Base-by-base conservation (phyloP, 1,140 invertebrate genomes). In the Aphelinus atriplicis region DNA sequence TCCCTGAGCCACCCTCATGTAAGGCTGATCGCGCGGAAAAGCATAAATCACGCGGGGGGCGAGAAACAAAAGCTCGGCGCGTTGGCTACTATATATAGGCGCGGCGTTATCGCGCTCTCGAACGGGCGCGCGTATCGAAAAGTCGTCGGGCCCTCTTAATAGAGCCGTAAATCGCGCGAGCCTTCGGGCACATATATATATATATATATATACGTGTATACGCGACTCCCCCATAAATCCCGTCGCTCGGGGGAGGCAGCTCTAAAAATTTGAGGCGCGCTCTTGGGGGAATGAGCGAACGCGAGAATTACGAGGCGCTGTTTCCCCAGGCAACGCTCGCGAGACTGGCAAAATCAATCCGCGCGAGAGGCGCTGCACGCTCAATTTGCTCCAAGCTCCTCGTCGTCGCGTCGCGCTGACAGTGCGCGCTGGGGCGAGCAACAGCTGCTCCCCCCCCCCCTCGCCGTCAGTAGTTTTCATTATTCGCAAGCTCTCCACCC, bases 81-180 rank as follows among this genome's bases (percentile, higher is more conserved):
- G 26, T 26, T 26, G 26, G 26, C 26, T 26, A 26, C 26, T 26
- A 26, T 26, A 26, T 26, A 26, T 26, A 26, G 26, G 26, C 26
- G 26, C 26, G 26, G 26, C 26, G 26, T 26, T 26, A 26, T 26
- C 26, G 26, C 26, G 26, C 26, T 26, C 26, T 26, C 26, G 26
- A 26, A 26, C 26, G 26, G 26, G 26, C 26, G 26, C 9, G 61
- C 43, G 7, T 47, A 47, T 63, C 61, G 46, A 63, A 63, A 48
- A 26, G n/a, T 60, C 57, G 57, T 1, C 10, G 5, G 1, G 45
- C 3, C 2, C 47, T 46, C 47, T 64, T 64, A 64, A 64, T 64
- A 64, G 62, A 64, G 47, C 26, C 62, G 62, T 64, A 64, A 64
- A 64, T 64, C 62, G 61, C 62, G 46, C 6, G 62, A 3, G 60